Conservation (phyloP, 2,113 vertebrate species). For the Eonycteris spelaea region DNA sequence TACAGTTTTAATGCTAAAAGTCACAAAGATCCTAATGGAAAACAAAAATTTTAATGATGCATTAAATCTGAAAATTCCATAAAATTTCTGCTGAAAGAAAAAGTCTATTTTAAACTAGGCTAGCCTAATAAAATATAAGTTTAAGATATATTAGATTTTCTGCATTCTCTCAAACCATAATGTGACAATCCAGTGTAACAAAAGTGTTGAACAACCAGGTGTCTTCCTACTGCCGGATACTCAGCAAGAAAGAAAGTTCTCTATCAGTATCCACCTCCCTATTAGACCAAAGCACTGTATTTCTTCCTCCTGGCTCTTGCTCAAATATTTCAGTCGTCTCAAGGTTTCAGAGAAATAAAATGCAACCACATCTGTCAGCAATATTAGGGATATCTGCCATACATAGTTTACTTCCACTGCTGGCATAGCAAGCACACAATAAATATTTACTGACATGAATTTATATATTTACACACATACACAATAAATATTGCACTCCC, state of each 20-base stretch:
- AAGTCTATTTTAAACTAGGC: neutral
- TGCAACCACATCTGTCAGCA: neutral
- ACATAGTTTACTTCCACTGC: neutral
- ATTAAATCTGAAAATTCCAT: slow-evolving; percentile 18
- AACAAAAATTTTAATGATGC: neutral
- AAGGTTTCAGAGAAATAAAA: slow-evolving; percentile 34
- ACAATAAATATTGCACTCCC: neutral
- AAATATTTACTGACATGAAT: slow-evolving; percentile 27
- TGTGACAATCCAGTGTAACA: neutral
- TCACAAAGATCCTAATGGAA: slow-evolving; percentile 21
- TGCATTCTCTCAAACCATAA: neutral
- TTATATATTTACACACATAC: neutral
- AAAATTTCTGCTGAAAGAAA: neutral
- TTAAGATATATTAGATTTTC: neutral
- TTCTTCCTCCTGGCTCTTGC: neutral
- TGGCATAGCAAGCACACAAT: neutral
- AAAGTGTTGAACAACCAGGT: neutral
- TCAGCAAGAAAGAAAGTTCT: neutral
- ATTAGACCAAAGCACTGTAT: neutral
- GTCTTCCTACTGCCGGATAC: neutral
- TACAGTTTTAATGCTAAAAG: neutral
- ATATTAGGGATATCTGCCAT: neutral
- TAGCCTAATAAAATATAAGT: neutral
- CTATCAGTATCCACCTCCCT: neutral
- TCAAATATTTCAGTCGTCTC: slow-evolving; percentile 20